Evolutionary conservation across 1,140 invertebrate genomes (phyloP), one percentile per base, ranked within the genome.

Genomic region (Lanistes nyassanus): DNA sequence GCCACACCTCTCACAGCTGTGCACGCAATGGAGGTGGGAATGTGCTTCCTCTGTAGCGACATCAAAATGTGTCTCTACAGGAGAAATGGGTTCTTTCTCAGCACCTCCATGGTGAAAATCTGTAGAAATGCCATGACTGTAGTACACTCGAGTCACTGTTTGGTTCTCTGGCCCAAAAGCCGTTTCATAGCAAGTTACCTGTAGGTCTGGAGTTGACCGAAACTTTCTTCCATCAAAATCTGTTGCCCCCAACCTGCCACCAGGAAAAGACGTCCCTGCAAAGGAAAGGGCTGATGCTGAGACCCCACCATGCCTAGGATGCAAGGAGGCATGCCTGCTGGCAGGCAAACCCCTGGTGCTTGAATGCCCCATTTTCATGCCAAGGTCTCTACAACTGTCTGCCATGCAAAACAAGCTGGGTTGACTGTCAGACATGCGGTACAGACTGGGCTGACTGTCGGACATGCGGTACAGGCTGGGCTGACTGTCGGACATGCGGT

Each of bases 141-240:
- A 87, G 67, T 83, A 86, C 53, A 86, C 84, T 39, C 83, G 71
- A 2, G 86, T 87, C 4, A 87, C 81, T 34, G 84, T 87, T 37
- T 78, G 76, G 67, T 87, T 87, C 47, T 87, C 86, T 11, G 86
- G 86, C 11, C 86, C 84, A 82, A 87, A 86, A 16, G 84, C 83
- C 29, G 84, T 86, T 71, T 87, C 86, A 79, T 83, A 87, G 62
- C 79, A 78, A 6, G 83, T 81, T 16, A 84, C 77, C 56, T 80
- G 80, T n/a, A 80, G 75, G 53, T 78, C 74, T 3, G 79, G 73
- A 11, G 65, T 78, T 3, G 81, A 82, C 0, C 73, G 66, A 71
- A 65, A 76, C 29, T 71, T 79, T 39, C 65, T 76, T 51, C 31
- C 65, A 19, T 65, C 36, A 23, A 68, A 34, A 55, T 62, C 62